Conservation (phyloP, 2,113 vertebrate genomes). For the Motacilla tschutschensis region DNA sequence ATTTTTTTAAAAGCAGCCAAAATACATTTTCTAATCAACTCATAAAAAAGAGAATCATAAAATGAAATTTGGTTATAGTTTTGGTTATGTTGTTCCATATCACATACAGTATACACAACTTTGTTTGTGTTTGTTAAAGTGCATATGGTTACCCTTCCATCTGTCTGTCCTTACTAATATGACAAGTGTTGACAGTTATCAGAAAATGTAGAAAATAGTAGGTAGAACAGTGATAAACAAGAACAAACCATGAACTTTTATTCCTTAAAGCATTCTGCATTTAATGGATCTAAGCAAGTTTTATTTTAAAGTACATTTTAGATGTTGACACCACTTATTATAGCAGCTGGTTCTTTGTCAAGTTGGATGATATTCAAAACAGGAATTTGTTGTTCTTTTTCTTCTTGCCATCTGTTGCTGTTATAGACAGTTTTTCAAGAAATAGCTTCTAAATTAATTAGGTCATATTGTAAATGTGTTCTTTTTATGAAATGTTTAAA, state of each 20-base stretch:
- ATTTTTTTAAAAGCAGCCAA: neutral
- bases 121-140: neutral
- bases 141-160: neutral
- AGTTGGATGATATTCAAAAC: conserved; percentile 39
- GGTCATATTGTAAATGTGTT: neutral
- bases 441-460: conserved; percentile 32
- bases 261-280: neutral
- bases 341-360: conserved; percentile 37
- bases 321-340: conserved; percentile 13
- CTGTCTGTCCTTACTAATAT: neutral
- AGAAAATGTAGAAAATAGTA: neutral
- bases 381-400: conserved; percentile 48
- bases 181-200: neutral
- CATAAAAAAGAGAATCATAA: neutral
- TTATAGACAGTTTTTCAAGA: neutral
- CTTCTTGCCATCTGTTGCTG: conserved; percentile 46
- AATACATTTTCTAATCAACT: neutral
- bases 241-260: neutral
- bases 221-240: neutral
- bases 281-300: neutral
- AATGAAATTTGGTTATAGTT: neutral
- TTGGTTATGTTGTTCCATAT: neutral
- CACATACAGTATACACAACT: neutral
- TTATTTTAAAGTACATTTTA: neutral
- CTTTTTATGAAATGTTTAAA: conserved; percentile 17